A percentile compares a stretch with the other conserved stretches of the same genome.
These are phyloP conservation scores for Ondatra zibethicus DNA, from an alignment of 2,113 vertebrate species.

Conservation along the genomic window DNA sequence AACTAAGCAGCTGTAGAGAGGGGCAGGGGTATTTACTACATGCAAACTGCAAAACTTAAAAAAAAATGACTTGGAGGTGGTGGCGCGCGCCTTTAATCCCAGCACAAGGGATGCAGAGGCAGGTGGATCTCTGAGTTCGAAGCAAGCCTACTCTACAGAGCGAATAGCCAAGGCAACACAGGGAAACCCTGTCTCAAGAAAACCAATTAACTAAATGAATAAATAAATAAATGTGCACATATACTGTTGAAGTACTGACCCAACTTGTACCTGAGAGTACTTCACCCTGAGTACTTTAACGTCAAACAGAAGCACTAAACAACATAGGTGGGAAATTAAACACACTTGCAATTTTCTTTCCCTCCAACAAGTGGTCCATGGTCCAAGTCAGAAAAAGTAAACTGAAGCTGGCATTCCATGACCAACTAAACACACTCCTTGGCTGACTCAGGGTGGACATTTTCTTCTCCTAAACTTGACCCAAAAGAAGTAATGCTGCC, in stretches of 20 bases:
- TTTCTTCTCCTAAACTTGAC: neutral
- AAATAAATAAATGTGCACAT: neutral
- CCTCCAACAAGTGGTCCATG: neutral
- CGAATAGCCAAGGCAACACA: neutral
- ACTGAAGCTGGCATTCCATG: neutral
- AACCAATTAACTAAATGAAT: neutral
- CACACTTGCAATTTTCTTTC: neutral
- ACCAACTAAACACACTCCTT: neutral
- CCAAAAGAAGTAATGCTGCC: neutral
- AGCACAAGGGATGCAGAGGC: neutral
- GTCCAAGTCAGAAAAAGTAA: neutral
- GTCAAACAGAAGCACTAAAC: neutral
- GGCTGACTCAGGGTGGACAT: neutral
- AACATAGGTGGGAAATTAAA: neutral
- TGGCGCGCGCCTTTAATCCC: neutral
- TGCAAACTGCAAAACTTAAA: neutral
- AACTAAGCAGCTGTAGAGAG: neutral
- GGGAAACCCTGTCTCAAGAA: neutral
- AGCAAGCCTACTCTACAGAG: neutral
- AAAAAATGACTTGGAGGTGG: neutral
- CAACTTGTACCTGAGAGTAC: neutral
- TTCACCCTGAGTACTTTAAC: conserved; percentile 19
- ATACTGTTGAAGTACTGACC: conserved; percentile 8
- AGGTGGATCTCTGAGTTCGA: neutral
- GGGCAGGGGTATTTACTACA: neutral